A percentile compares a stretch with the other conserved stretches of the same genome.
Evolutionary conservation across 2,113 vertebrate species (phyloP).

Genomic region (Limnothrissa miodon): DNA sequence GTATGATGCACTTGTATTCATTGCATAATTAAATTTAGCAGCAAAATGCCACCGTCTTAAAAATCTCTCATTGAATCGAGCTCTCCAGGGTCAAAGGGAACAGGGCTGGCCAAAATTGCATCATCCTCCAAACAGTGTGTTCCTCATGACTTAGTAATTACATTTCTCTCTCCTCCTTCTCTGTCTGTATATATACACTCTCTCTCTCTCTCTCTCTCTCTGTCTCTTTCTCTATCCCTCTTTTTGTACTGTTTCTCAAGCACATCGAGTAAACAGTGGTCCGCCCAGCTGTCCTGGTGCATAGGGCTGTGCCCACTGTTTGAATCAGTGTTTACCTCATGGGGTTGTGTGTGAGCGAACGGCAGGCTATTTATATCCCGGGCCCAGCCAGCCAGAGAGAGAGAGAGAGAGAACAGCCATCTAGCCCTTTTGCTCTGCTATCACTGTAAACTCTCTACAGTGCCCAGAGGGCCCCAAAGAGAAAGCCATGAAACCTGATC

Average conservation of each 20-base stretch:
- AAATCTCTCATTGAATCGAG: background rate
- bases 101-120: background rate
- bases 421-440: constrained; percentile 3
- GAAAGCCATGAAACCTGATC: background rate
- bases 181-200: no score
- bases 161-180: background rate
- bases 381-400: background rate
- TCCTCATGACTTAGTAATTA: constrained; percentile 4
- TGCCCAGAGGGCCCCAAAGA: background rate
- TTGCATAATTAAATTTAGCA: background rate
- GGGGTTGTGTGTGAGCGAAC: background rate
- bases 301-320: background rate
- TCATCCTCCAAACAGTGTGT: background rate
- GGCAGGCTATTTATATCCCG: background rate
- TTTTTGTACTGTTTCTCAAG: background rate
- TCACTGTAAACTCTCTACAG: background rate
- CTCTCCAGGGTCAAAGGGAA: background rate
- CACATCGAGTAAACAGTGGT: background rate
- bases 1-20: background rate
- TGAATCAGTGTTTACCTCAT: constrained; percentile 11
- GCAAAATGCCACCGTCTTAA: background rate
- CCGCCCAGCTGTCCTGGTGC: background rate
- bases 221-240: background rate
- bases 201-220: background rate
- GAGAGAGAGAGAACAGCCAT: background rate